Conservation (phyloP, 1,140 invertebrate genomes). For the Saccostrea echinata region DNA sequence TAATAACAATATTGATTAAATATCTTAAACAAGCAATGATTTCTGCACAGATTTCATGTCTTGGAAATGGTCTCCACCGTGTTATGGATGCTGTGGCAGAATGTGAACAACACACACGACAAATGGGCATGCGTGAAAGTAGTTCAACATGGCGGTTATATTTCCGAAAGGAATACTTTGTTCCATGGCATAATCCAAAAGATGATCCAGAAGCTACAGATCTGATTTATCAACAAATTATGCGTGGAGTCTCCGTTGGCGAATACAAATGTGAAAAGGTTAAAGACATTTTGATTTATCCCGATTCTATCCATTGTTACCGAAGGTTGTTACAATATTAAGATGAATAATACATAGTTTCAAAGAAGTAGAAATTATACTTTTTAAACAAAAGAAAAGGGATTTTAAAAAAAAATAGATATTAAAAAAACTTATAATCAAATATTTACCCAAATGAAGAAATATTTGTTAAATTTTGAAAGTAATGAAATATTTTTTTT, state of each 20-base stretch:
- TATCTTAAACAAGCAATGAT: background rate
- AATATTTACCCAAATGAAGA: background rate
- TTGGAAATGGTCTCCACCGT: constrained; percentile 75
- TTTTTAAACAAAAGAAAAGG: background rate
- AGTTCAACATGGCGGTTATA: constrained; percentile 75
- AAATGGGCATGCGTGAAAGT: constrained; percentile 72
- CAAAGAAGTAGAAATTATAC: too few species aligned
- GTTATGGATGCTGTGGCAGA: constrained; percentile 78
- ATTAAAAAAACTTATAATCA: background rate
- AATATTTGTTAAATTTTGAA: background rate
- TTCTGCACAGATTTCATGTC: constrained; percentile 74
- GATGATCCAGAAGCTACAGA: constrained; percentile 68
- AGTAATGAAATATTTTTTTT: background rate
- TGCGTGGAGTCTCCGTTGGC: constrained; percentile 70
- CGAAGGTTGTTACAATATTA: background rate
- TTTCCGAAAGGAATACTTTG: constrained; percentile 77
- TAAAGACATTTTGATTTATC: background rate
- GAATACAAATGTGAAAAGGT: constrained; percentile 75
- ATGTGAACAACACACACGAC: constrained; percentile 75
- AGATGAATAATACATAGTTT: background rate
- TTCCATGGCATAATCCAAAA: constrained; percentile 72
- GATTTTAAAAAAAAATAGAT: background rate
- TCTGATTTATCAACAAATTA: constrained; percentile 75
- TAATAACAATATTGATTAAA: too few species aligned
- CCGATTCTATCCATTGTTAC: too few species aligned